Conservation (phyloP, 2,113 vertebrate species). For the Otocyon megalotis region DNA sequence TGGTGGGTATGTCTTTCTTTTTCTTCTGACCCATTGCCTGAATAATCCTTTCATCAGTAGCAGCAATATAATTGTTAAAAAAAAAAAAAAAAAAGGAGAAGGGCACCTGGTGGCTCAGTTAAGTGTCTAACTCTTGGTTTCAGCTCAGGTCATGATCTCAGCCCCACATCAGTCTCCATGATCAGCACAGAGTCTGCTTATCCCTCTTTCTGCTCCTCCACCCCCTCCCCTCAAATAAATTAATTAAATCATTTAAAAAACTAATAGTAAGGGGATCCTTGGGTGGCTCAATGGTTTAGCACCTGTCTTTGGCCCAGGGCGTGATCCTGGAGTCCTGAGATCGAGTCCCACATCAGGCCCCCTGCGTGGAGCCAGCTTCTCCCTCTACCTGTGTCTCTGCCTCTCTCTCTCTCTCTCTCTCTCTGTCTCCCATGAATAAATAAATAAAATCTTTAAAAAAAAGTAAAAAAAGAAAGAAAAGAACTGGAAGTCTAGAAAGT, state of each 20-base stretch:
- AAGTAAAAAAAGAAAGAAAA: neutral
- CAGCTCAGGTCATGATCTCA: neutral
- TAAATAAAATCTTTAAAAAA: conserved; percentile 43
- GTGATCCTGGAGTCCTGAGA: too few relatives aligned
- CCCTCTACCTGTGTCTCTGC: too few relatives aligned
- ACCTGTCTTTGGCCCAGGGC: too few relatives aligned
- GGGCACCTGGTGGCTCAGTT: neutral
- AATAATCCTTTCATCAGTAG: neutral
- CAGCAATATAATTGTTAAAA: conserved; percentile 31
- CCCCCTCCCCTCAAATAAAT: neutral
- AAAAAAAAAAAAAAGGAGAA: neutral
- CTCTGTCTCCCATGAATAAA: too few relatives aligned
- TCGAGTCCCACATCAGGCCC: too few relatives aligned
- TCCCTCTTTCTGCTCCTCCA: neutral
- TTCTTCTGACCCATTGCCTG: neutral
- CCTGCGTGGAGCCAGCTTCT: too few relatives aligned
- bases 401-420: too few relatives aligned
- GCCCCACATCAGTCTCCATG: too few relatives aligned
- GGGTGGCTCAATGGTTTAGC: too few relatives aligned
- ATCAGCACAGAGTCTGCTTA: neutral
- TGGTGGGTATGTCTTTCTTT: neutral
- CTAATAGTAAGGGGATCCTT: too few relatives aligned
- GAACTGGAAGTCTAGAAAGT: neutral
- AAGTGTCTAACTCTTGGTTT: neutral
- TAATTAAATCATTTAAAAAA: too few relatives aligned